Base-by-base conservation (phyloP, 2,888 invertebrate species). In the Watsonalla cultraria region DNA sequence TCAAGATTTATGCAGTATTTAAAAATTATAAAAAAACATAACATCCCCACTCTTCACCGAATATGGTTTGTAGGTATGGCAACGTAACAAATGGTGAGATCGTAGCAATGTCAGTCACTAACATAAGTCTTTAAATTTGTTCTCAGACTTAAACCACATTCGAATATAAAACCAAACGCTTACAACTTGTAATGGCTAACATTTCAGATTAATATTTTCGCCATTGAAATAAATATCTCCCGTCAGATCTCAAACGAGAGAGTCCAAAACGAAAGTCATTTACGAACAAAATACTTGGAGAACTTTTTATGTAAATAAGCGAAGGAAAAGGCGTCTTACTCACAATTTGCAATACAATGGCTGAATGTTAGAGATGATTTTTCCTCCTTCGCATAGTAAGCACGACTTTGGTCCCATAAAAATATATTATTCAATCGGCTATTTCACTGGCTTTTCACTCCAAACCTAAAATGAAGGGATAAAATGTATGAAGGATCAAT, bases 261-360 rank as follows among this genome's bases (percentile, higher is more conserved):
- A 79, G 69, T 80, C 76, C 70, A 78, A 82, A 84, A 75, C 77
- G 78, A 83, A 85, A 85, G 81, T 84, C 80, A 83, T 87, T 84
- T 81, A 70, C 76, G 73, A 80, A 80, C 78, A 79, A 85, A 86
- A 82, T 82, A 80, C 79, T 78, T 72, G 57, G 61, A 64, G 69
- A 86, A 85, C 74, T 82, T 86, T 84, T 86, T 86, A 87, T 88
- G 85, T 84, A 86, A 86, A 89, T 86, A 87, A 80, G 73, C 71
- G 68, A 80, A 79, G 79, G 83, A 77, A 86, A 85, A 80, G 78
- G 78, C 81, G 78, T 78, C 82, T 83, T 82, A 80, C 78, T 82
- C 84, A 82, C 84, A 89, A 89, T 89, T 90, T 90, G 85, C 85
- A 86, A 87, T 84, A 90, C 89, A 90, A 89, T 89, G 76, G 86